Conservation (phyloP, 2,888 invertebrate genomes). For the Taenaris catops region DNA sequence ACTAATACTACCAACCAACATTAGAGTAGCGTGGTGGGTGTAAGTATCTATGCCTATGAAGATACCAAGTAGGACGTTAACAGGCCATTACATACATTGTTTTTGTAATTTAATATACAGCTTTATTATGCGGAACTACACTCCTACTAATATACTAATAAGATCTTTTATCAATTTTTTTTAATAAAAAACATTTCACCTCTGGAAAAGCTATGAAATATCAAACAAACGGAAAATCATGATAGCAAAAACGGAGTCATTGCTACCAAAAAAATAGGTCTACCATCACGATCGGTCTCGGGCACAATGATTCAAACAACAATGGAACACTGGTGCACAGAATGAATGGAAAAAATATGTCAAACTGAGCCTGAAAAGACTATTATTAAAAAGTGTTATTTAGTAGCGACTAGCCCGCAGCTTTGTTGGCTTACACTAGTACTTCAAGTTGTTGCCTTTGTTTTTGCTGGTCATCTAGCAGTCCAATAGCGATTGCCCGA, state of each 20-base stretch:
- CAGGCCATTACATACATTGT: too few species aligned
- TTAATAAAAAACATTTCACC: not conserved
- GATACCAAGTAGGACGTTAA: too few species aligned
- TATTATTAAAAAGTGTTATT: conserved; percentile 29
- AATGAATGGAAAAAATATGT: conserved; percentile 29
- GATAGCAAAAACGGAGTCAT: conserved; percentile 19
- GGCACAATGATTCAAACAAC: conserved; percentile 26
- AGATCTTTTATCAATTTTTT: not conserved
- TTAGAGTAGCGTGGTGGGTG: too few species aligned
- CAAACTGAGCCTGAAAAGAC: conserved; percentile 28
- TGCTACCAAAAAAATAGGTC: conserved; percentile 25
- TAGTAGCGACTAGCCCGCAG: conserved; percentile 25
- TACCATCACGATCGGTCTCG: conserved; percentile 22
- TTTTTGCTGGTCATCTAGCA: conserved; percentile 16
- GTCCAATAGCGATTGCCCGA: conserved; percentile 5
- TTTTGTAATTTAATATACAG: too few species aligned
- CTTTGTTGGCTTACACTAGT: conserved; percentile 11
- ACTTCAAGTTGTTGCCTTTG: conserved; percentile 17
- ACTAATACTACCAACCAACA: too few species aligned
- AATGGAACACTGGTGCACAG: conserved; percentile 24
- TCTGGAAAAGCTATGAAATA: not conserved
- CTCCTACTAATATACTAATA: too few species aligned
- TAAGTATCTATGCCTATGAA: too few species aligned
- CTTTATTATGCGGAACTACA: too few species aligned
- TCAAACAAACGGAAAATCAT: conserved; percentile 15